These are phyloP conservation scores for Calycopis cecrops DNA, from an alignment of 1,140 invertebrate genomes.

Conservation along the genomic window DNA sequence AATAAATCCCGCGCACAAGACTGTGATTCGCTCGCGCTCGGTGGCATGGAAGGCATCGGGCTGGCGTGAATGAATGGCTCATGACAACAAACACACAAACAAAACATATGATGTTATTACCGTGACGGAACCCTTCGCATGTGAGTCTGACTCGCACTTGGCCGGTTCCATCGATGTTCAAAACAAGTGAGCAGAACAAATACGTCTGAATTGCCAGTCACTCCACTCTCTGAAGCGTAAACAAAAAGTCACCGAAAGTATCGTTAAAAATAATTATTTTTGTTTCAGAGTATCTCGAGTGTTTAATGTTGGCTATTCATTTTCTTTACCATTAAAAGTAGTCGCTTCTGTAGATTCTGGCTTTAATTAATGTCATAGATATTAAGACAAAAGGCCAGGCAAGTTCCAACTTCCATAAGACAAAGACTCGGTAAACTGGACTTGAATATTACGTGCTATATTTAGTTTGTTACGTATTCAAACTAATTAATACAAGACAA, in stretches of 20 bases:
- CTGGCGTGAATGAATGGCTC: too few relatives aligned
- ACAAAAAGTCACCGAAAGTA: not conserved
- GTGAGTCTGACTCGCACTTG: too few relatives aligned
- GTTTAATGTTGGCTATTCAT: constrained; percentile 19
- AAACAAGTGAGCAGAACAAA: too few relatives aligned
- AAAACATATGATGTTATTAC: too few relatives aligned
- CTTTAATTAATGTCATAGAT: constrained; percentile 23
- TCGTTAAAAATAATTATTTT: constrained; percentile 16
- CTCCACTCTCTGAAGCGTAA: not conserved
- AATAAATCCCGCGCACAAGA: too few relatives aligned
- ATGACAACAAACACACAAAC: too few relatives aligned
- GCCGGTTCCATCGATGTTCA: too few relatives aligned
- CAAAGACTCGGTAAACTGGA: constrained; percentile 22
- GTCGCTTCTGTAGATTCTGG: constrained; percentile 20
- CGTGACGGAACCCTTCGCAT: too few relatives aligned
- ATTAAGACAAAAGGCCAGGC: constrained; percentile 20
- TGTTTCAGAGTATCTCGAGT: constrained; percentile 12
- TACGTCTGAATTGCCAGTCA: too few relatives aligned
- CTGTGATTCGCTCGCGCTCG: too few relatives aligned
- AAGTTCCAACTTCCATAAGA: constrained; percentile 19
- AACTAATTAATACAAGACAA: constrained; percentile 3
- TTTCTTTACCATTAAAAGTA: constrained; percentile 17
- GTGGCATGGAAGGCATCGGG: too few relatives aligned
- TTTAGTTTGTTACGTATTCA: constrained; percentile 11
- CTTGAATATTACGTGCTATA: constrained; percentile 16